A percentile compares a stretch with the other conserved stretches of the same genome.
Evolutionary conservation across 2,797 vertebrate species (phyloP).

Genomic region (Clangula hyemalis): DNA sequence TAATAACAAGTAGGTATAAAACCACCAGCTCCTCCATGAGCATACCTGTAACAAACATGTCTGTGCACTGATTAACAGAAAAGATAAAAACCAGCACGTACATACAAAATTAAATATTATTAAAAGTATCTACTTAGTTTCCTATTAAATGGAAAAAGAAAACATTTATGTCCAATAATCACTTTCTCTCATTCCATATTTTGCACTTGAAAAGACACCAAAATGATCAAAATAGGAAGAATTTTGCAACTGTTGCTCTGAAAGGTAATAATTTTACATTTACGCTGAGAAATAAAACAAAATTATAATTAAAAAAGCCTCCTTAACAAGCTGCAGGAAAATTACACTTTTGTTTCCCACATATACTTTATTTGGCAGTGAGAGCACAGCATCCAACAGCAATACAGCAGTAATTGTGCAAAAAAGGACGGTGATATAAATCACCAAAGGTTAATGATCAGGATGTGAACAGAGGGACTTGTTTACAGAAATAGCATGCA

Average conservation of each 20-base stretch:
- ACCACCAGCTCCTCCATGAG: neutral
- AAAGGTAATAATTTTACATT: constrained; percentile 1
- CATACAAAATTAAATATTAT: neutral
- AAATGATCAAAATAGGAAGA: neutral
- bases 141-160: neutral
- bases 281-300: constrained; percentile 9
- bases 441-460: constrained; percentile 82
- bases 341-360: constrained; percentile 36
- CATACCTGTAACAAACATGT: neutral
- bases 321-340: constrained; percentile 54
- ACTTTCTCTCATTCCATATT: neutral
- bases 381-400: constrained; percentile 29
- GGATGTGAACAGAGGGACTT: constrained; percentile 79
- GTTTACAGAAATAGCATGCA: constrained; percentile 80
- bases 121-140: neutral
- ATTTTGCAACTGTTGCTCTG: neutral
- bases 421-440: constrained; percentile 72
- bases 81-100: neutral
- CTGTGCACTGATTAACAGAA: neutral
- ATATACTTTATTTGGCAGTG: constrained; percentile 21
- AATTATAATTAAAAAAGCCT: constrained; percentile 27
- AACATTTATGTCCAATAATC: neutral
- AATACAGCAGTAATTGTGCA: constrained; percentile 67
- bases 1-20: neutral
- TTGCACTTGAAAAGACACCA: neutral